Percentiles rank a stretch among this genome's conserved stretches.
phyloP scores from a whole-genome alignment of 1,140 invertebrate genomes.

The Drosophila elegans region DNA sequence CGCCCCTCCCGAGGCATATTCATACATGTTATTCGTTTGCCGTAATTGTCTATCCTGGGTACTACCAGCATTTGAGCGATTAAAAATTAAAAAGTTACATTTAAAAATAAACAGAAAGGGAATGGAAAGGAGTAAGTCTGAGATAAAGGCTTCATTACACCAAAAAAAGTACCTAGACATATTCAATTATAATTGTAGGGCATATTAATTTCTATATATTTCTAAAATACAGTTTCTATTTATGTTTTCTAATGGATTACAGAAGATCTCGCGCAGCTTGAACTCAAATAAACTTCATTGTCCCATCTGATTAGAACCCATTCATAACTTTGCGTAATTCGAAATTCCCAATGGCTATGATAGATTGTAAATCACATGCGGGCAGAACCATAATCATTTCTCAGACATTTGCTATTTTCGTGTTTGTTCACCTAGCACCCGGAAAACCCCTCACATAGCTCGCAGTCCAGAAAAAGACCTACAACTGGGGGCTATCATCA shows the following conservation, averaged over 20 bases:
- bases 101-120: neutral
- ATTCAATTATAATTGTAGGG: neutral
- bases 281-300: neutral
- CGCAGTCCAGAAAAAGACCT: neutral
- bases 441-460: neutral
- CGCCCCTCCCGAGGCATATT: neutral
- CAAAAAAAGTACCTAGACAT: neutral
- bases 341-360: conserved; percentile 42
- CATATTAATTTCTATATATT: no score
- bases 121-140: no score
- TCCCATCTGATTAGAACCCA: conserved; percentile 39
- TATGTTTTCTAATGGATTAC: neutral
- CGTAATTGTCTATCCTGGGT: conserved; percentile 35
- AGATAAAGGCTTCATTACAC: no score
- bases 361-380: conserved; percentile 55
- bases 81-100: conserved; percentile 10
- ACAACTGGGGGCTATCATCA: conserved; percentile 69
- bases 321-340: conserved; percentile 41
- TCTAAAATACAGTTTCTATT: neutral
- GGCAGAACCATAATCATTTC: conserved; percentile 74
- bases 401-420: conserved; percentile 69
- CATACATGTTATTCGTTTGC: conserved; percentile 30
- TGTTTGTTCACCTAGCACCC: conserved; percentile 26
- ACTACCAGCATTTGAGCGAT: conserved; percentile 2
- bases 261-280: no score